Conservation (phyloP, 2,888 invertebrate species). For the Nowickia ferox region DNA sequence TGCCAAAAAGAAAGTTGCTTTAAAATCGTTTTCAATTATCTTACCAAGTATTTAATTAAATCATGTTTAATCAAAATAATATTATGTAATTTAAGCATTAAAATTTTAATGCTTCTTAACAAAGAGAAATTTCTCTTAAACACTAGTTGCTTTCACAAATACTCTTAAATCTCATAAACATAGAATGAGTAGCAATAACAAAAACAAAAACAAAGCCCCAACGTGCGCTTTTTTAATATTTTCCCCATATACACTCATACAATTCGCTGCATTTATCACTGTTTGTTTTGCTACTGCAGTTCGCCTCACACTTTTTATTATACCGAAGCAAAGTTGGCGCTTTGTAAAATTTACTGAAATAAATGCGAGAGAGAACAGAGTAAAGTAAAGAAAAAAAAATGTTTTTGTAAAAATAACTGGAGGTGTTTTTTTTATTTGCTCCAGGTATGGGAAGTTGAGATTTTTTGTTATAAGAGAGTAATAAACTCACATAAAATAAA, state of each 20-base stretch:
- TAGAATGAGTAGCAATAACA: not conserved
- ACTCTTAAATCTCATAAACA: constrained; percentile 16
- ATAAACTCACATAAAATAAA: too few relatives aligned
- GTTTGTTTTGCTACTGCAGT: constrained; percentile 46
- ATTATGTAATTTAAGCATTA: too few relatives aligned
- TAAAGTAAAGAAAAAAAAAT: not conserved
- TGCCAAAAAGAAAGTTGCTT: too few relatives aligned
- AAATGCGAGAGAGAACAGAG: not conserved
- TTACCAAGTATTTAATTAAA: too few relatives aligned
- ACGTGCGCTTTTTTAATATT: not conserved
- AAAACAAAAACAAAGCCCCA: not conserved
- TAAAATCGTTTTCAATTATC: too few relatives aligned
- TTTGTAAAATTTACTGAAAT: not conserved
- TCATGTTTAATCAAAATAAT: too few relatives aligned
- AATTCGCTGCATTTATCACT: constrained; percentile 36
- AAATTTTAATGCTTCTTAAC: too few relatives aligned
- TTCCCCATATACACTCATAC: not conserved
- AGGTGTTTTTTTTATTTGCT: not conserved
- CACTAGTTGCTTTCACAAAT: constrained; percentile 10
- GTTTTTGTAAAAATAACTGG: constrained; percentile 4
- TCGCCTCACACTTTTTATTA: constrained; percentile 28
- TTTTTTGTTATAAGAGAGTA: not conserved
- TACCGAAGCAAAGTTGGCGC: constrained; percentile 14
- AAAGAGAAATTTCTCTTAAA: not conserved
- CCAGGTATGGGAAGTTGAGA: not conserved